Evolutionary conservation across 2,888 invertebrate genomes (phyloP), one percentile per base, ranked within the genome.

Genomic region (Standfussiana lucernea): DNA sequence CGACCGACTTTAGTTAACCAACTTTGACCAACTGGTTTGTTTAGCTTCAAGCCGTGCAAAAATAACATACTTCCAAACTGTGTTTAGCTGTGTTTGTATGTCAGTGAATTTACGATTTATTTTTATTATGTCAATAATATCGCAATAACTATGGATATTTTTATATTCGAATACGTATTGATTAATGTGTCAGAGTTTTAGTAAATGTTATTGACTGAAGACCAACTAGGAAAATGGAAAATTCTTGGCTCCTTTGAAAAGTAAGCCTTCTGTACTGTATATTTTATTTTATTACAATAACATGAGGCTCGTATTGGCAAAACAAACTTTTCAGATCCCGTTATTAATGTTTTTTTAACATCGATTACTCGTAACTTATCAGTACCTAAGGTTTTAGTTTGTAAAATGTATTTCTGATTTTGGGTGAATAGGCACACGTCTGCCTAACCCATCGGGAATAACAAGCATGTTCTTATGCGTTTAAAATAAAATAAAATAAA

Each of bases 271-370:
- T 82, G 70, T 65, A 61, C 0, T 18, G 15, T 32, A n/a, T 24
- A 15, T 37, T 47, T 37, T 15, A 32, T 59, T 7, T 32, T 24
- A 28, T 13, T 28, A 1, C 21, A 42, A 59, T 71, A 62, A 61
- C 21, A 10, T 69, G 64, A 32, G 40, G 8, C 35, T 64, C 15
- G 50, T 67, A 70, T 70, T 35, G 32, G 18, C n/a, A 28, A 53
- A 79, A 35, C 56, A 53, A 59, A 72, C 59, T 73, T 82, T 77
- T 53, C 47, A 66, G 35, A 72, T 66, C 66, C 35, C 64, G 71
- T 71, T 50, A 82, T 73, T 62, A 42, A 59, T 62, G 45, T n/a
- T 66, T 62, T n/a, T 66, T 62, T 50, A 62, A 42, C n/a, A 80
- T 67, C 18, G 61, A 82, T 62, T 62, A 35, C 62, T 70, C 62